These are phyloP conservation scores for Labia minor DNA, from an alignment of 2,888 invertebrate genomes.

Conservation along the genomic window DNA sequence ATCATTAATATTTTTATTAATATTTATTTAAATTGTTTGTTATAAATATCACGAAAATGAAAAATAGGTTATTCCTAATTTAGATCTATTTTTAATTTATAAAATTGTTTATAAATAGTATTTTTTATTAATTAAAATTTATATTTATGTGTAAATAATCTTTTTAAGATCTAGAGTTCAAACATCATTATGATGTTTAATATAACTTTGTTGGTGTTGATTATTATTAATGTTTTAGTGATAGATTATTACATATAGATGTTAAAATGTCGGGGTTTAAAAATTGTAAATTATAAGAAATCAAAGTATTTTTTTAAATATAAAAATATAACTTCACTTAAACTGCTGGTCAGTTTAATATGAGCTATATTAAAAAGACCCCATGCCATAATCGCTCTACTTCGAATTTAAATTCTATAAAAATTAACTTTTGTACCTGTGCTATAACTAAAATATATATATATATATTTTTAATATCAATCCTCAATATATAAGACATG, in stretches of 20 bases:
- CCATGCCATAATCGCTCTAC: slow-evolving; percentile 1
- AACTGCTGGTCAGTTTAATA: background rate
- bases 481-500: too few species aligned
- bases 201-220: background rate
- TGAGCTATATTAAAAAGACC: background rate
- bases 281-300: background rate
- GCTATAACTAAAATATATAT: too few species aligned
- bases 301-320: background rate
- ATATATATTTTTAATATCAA: too few species aligned
- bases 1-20: too few species aligned
- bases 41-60: too few species aligned
- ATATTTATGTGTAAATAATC: too few species aligned
- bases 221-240: background rate
- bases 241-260: background rate
- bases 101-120: too few species aligned
- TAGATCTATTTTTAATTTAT: too few species aligned
- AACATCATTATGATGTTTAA: background rate
- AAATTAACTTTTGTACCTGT: slow-evolving; percentile 13
- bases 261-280: background rate
- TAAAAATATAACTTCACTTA: background rate
- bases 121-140: too few species aligned
- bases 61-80: too few species aligned
- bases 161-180: too few species aligned
- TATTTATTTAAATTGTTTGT: too few species aligned
- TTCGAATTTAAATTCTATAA: slow-evolving; percentile 4